Conservation (phyloP, 2,113 vertebrate genomes). For the Chunga burmeisteri region DNA sequence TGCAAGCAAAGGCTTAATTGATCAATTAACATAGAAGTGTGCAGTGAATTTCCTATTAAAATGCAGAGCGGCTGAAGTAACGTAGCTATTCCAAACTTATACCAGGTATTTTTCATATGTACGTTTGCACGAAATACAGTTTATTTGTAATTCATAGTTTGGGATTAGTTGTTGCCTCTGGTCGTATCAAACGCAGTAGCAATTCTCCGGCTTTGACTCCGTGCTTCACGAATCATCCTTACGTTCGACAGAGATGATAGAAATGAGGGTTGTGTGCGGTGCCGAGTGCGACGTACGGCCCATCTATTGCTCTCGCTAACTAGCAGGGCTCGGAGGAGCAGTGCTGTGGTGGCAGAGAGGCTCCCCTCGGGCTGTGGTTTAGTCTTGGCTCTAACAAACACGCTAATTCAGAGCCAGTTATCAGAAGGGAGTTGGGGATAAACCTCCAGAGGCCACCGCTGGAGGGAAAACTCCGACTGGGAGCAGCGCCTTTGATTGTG, state of each 20-base stretch:
- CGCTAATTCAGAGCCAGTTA: not conserved
- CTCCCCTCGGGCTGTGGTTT: not conserved
- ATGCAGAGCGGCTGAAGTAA: not conserved
- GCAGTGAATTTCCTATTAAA: not conserved
- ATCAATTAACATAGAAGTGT: constrained; percentile 1
- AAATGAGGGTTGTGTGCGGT: not conserved
- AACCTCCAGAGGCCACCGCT: not conserved
- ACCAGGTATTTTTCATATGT: not conserved
- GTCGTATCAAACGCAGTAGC: not conserved
- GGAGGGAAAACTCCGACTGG: not conserved
- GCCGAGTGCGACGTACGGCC: not conserved
- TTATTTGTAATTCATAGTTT: not conserved
- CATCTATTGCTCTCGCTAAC: accelerated
- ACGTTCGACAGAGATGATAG: not conserved
- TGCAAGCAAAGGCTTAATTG: not conserved
- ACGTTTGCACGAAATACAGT: not conserved
- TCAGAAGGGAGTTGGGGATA: not conserved
- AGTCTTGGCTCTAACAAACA: not conserved
- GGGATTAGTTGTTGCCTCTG: not conserved
- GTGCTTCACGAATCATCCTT: not conserved
- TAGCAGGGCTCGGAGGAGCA: too few species aligned
- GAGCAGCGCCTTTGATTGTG: not conserved
- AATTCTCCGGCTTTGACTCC: not conserved
- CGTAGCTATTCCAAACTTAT: not conserved
- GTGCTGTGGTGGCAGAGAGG: not conserved